Conservation (phyloP, 2,888 invertebrate genomes). For the Netelia melanura region DNA sequence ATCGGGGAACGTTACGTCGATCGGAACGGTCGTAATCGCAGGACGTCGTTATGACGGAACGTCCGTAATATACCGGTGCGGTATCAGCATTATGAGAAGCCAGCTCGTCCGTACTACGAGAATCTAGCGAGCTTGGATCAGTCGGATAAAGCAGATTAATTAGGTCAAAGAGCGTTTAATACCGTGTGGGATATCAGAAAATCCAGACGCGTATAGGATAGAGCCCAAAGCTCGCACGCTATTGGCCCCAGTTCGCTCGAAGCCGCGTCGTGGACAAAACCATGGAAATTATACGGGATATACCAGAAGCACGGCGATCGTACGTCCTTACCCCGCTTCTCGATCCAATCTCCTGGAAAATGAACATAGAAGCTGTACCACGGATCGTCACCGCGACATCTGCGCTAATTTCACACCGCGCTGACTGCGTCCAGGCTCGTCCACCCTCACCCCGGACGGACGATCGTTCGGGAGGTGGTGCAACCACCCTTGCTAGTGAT, state of each 20-base stretch:
- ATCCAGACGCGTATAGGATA: conserved; percentile 73
- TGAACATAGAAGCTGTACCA: conserved; percentile 82
- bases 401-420: conserved; percentile 85
- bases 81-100: conserved; percentile 16
- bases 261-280: conserved; percentile 26
- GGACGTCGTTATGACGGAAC: conserved; percentile 22
- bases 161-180: conserved; percentile 79
- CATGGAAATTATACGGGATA: conserved; percentile 40
- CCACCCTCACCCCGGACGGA: conserved; percentile 56
- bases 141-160: conserved; percentile 71
- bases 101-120: not conserved
- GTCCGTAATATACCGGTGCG: not conserved
- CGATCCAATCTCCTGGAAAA: conserved; percentile 84
- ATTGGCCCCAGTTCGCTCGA: conserved; percentile 34
- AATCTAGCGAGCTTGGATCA: conserved; percentile 21
- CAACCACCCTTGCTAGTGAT: conserved; percentile 64
- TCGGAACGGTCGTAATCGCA: conserved; percentile 43
- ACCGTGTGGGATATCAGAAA: conserved; percentile 75
- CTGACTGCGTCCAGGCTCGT: conserved; percentile 77
- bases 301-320: conserved; percentile 46
- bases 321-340: conserved; percentile 75
- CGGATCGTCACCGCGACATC: conserved; percentile 83
- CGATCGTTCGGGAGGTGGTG: conserved; percentile 67
- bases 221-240: conserved; percentile 27
- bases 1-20: conserved; percentile 23